These are phyloP conservation scores for Bettongia penicillata DNA, from an alignment of 2,113 vertebrate species.

Conservation along the genomic window DNA sequence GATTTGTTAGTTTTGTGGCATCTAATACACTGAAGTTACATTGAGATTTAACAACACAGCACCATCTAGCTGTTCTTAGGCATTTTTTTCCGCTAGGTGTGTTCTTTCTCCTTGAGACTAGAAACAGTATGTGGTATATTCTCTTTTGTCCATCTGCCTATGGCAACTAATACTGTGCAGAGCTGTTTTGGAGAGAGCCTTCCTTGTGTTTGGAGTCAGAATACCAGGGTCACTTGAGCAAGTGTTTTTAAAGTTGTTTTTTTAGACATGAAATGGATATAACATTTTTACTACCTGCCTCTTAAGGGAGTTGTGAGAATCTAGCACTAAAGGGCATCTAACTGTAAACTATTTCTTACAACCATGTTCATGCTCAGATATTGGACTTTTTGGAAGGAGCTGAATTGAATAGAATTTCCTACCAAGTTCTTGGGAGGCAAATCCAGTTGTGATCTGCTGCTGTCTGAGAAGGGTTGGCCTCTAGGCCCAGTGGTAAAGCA, in stretches of 20 bases:
- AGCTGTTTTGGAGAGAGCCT: background rate
- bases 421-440: background rate
- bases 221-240: background rate
- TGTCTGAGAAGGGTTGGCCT: background rate
- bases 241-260: background rate
- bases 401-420: background rate
- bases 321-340: background rate
- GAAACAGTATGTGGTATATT: background rate
- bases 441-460: background rate
- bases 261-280: background rate
- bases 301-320: background rate
- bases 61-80: background rate
- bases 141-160: background rate
- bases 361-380: background rate
- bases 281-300: background rate
- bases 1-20: background rate
- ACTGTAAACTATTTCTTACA: background rate
- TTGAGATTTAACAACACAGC: background rate
- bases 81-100: background rate
- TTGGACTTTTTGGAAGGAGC: background rate
- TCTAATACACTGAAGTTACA: background rate
- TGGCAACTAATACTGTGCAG: background rate
- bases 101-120: background rate
- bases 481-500: background rate
- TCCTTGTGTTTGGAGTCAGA: background rate